A percentile compares a stretch with the other conserved stretches of the same genome.
phyloP scores from a whole-genome alignment of 2,113 vertebrate genomes.

The Silurus asotus region DNA sequence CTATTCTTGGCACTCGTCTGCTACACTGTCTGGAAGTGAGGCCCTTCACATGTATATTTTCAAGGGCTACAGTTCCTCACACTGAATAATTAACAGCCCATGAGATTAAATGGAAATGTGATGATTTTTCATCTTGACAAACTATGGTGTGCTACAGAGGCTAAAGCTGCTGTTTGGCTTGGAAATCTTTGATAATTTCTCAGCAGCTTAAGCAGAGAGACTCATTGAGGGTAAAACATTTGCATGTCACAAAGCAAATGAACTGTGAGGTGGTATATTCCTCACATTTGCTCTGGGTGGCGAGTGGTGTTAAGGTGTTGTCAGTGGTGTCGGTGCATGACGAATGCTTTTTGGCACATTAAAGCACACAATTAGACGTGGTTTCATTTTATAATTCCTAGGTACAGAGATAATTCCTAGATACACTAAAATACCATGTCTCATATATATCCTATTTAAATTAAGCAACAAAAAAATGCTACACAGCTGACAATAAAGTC shows the following conservation, averaged over 20 bases:
- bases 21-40: conserved; percentile 46
- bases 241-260: conserved; percentile 12
- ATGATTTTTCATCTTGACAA: conserved; percentile 26
- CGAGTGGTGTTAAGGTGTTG: background rate
- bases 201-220: background rate
- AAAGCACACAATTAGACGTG: background rate
- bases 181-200: conserved; percentile 21
- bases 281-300: conserved; percentile 9
- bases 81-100: conserved; percentile 40
- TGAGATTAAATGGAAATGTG: conserved; percentile 20
- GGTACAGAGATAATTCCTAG: no score
- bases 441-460: background rate
- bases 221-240: background rate
- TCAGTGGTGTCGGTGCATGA: background rate
- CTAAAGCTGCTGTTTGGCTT: conserved; percentile 17
- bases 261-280: conserved; percentile 9
- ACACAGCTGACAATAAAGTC: conserved; percentile 12
- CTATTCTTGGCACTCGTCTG: conserved; percentile 61
- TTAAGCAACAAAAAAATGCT: background rate
- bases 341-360: background rate
- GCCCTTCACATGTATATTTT: conserved; percentile 34
- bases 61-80: conserved; percentile 23
- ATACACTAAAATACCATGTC: background rate
- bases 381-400: background rate
- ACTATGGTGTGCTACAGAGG: conserved; percentile 1